Percentiles rank a stretch among this genome's conserved stretches.
Evolutionary conservation across 2,797 vertebrate species (phyloP).

Genomic region (Danio kyathit): DNA sequence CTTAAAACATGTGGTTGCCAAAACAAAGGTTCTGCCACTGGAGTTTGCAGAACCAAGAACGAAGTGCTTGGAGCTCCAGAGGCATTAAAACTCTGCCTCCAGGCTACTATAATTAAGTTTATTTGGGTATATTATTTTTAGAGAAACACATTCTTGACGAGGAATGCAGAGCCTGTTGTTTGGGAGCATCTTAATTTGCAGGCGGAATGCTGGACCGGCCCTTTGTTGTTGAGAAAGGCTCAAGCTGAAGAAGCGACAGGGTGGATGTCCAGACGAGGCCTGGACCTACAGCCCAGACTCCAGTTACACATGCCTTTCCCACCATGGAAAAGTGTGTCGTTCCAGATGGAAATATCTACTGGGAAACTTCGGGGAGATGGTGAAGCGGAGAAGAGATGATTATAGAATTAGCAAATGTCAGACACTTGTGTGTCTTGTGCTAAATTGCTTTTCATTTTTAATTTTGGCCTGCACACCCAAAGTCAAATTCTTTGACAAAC

Average conservation of each 20-base stretch:
- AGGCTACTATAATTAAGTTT: slow-evolving; percentile 64
- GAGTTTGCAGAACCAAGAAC: slow-evolving; percentile 46
- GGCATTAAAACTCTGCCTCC: slow-evolving; percentile 58
- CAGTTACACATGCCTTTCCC: slow-evolving; percentile 77
- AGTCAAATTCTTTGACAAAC: slow-evolving; percentile 62
- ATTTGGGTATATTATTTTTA: slow-evolving; percentile 69
- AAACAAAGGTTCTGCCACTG: slow-evolving; percentile 50
- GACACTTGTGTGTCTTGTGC: slow-evolving; percentile 71
- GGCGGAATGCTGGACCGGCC: slow-evolving; percentile 55
- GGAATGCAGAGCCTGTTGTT: slow-evolving; percentile 63
- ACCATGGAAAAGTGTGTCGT: slow-evolving; percentile 43
- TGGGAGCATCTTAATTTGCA: slow-evolving; percentile 63
- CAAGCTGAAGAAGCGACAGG: slow-evolving; percentile 51
- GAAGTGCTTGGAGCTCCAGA: slow-evolving; percentile 50
- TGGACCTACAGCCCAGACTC: slow-evolving; percentile 60
- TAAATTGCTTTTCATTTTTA: slow-evolving; percentile 55
- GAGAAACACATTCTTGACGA: slow-evolving; percentile 61
- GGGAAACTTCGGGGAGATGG: slow-evolving; percentile 61
- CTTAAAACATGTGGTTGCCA: slow-evolving; percentile 61
- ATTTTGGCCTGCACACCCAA: slow-evolving; percentile 62
- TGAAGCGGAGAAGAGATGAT: slow-evolving; percentile 67
- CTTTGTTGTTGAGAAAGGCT: slow-evolving; percentile 59
- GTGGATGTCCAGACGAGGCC: slow-evolving; percentile 63
- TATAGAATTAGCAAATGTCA: slow-evolving; percentile 80
- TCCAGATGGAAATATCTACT: slow-evolving; percentile 70